These are phyloP conservation scores for Pogonomyrmex californicus DNA, from an alignment of 1,140 invertebrate genomes.

Conservation along the genomic window DNA sequence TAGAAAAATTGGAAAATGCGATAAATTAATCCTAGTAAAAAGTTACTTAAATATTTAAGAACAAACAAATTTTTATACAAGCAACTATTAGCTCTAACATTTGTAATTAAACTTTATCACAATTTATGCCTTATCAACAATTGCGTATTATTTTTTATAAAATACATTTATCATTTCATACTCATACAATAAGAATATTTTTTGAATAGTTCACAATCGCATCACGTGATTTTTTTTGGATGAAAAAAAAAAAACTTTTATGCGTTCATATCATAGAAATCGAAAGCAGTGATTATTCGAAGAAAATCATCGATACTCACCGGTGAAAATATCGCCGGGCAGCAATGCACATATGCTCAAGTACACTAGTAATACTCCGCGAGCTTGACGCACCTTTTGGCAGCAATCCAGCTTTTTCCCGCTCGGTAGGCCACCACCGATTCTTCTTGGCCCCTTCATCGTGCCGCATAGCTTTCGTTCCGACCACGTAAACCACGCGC, in stretches of 20 bases:
- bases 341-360: slow-evolving; percentile 81
- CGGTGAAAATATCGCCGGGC: slow-evolving; percentile 81
- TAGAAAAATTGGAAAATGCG: neutral
- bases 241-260: neutral
- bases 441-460: slow-evolving; percentile 83
- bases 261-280: neutral
- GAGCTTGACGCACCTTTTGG: slow-evolving; percentile 81
- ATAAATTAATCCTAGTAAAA: neutral
- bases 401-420: slow-evolving; percentile 79
- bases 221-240: neutral
- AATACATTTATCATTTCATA: neutral
- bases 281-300: neutral
- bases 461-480: slow-evolving; percentile 84
- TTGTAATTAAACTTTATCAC: neutral
- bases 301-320: slow-evolving; percentile 76
- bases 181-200: neutral
- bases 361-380: slow-evolving; percentile 80
- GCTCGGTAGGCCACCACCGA: slow-evolving; percentile 82
- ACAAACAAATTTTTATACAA: neutral
- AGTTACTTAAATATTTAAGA: neutral
- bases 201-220: neutral
- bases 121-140: neutral
- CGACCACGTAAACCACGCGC: slow-evolving; percentile 81
- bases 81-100: neutral
- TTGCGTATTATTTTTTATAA: neutral